Conservation (phyloP, 2,113 vertebrate species). For the Petroica traversi region DNA sequence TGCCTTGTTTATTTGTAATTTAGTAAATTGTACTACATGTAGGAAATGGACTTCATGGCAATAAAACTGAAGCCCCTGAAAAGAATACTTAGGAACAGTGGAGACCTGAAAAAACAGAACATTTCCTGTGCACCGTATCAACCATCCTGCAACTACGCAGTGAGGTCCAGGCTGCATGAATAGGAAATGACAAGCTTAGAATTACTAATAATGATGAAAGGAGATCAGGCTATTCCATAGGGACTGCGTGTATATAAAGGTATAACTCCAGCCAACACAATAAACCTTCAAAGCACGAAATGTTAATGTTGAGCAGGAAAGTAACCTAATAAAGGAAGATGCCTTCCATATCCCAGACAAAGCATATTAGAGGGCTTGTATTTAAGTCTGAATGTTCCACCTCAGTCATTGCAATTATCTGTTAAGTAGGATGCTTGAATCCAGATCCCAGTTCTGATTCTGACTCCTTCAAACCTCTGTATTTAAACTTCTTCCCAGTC, state of each 20-base stretch:
- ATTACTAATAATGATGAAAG: conserved; percentile 14
- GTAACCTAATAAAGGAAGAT: conserved; percentile 66
- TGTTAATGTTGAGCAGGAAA: conserved; percentile 39
- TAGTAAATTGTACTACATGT: conserved; percentile 63
- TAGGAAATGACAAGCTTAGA: conserved; percentile 32
- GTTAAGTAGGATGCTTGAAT: neutral
- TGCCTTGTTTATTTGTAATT: conserved; percentile 65
- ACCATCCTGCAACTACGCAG: neutral
- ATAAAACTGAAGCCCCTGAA: conserved; percentile 45
- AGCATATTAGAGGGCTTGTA: conserved; percentile 26
- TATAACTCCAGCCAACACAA: conserved; percentile 48
- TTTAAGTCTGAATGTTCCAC: conserved; percentile 40
- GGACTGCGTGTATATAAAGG: neutral
- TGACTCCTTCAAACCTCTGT: neutral
- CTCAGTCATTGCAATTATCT: conserved; percentile 28
- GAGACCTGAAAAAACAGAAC: conserved; percentile 61
- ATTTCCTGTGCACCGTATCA: conserved; percentile 41
- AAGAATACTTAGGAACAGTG: conserved; percentile 13
- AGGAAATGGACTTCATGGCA: conserved; percentile 57
- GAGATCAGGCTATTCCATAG: conserved; percentile 9
- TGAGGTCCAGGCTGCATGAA: conserved; percentile 13
- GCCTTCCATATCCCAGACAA: conserved; percentile 41
- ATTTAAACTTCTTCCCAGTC: neutral
- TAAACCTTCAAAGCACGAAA: conserved; percentile 53
- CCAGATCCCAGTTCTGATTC: neutral